Conservation (phyloP, 1,140 invertebrate genomes). For the Megalonaias nervosa region DNA sequence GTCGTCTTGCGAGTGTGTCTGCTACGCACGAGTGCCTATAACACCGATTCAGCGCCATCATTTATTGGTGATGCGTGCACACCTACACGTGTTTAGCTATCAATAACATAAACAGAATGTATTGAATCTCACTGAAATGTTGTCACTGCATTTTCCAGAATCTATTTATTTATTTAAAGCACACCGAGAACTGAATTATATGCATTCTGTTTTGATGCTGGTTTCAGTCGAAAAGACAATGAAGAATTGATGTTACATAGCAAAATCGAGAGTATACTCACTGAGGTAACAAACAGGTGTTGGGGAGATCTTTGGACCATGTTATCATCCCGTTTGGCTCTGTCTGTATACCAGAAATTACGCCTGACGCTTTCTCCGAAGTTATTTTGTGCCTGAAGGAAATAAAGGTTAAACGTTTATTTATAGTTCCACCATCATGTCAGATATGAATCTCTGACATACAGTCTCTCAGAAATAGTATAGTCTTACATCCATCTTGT, state of each 20-base stretch:
- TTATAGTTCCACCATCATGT: neutral
- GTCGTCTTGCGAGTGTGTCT: no score
- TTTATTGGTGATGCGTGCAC: no score
- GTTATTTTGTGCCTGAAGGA: constrained; percentile 70
- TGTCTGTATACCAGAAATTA: constrained; percentile 93
- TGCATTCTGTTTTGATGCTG: no score
- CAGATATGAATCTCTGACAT: neutral
- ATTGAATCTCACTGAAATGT: no score
- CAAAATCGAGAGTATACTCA: neutral
- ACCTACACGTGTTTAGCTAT: no score
- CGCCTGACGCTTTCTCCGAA: constrained; percentile 90
- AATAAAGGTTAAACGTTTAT: constrained; percentile 4
- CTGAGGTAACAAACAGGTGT: constrained; percentile 74
- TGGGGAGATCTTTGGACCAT: constrained; percentile 89
- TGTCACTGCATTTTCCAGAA: neutral
- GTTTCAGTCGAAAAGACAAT: no score
- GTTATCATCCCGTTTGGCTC: constrained; percentile 93
- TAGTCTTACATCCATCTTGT: neutral
- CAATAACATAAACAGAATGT: no score
- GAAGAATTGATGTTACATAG: neutral
- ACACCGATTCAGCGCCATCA: no score
- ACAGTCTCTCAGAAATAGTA: neutral
- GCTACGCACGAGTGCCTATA: no score
- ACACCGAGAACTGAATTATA: neutral
- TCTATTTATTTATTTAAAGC: neutral